These are phyloP conservation scores for Menidia menidia DNA, from an alignment of 2,797 vertebrate genomes.

Conservation along the genomic window DNA sequence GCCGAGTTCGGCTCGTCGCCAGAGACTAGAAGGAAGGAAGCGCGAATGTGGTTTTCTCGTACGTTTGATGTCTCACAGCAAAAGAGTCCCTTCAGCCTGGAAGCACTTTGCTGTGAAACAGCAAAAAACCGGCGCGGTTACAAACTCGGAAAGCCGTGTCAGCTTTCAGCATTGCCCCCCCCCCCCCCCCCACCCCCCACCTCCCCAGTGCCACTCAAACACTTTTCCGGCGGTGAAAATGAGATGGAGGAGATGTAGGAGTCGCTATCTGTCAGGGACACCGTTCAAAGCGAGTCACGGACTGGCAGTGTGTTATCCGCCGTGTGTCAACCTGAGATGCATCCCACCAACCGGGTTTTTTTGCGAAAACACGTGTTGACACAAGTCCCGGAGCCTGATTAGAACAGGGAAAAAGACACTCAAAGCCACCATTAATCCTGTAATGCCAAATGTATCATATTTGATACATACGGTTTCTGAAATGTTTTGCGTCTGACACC, in stretches of 20 bases:
- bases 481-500: too few species aligned
- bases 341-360: background rate
- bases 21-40: constrained; percentile 29
- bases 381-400: constrained; percentile 32
- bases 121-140: constrained; percentile 44
- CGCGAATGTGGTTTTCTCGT: constrained; percentile 23
- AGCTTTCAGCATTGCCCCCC: constrained; percentile 45
- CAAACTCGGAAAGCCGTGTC: constrained; percentile 61
- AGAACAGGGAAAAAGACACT: constrained; percentile 23
- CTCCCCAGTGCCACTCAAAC: constrained; percentile 49
- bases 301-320: constrained; percentile 20
- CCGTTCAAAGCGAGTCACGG: constrained; percentile 28
- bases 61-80: constrained; percentile 71
- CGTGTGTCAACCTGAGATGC: constrained; percentile 10
- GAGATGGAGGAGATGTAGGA: constrained; percentile 32
- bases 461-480: too few species aligned
- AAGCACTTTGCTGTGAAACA: constrained; percentile 41
- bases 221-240: constrained; percentile 35
- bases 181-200: background rate
- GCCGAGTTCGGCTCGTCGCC: constrained; percentile 42
- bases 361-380: background rate
- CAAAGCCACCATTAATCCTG: constrained; percentile 13
- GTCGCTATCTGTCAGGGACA: constrained; percentile 33
- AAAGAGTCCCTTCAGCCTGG: constrained; percentile 44
- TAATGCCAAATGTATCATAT: too few species aligned